Percentiles rank a stretch among this genome's conserved stretches.
phyloP scores from a whole-genome alignment of 2,797 vertebrate species.

The Graptemys geographica region DNA sequence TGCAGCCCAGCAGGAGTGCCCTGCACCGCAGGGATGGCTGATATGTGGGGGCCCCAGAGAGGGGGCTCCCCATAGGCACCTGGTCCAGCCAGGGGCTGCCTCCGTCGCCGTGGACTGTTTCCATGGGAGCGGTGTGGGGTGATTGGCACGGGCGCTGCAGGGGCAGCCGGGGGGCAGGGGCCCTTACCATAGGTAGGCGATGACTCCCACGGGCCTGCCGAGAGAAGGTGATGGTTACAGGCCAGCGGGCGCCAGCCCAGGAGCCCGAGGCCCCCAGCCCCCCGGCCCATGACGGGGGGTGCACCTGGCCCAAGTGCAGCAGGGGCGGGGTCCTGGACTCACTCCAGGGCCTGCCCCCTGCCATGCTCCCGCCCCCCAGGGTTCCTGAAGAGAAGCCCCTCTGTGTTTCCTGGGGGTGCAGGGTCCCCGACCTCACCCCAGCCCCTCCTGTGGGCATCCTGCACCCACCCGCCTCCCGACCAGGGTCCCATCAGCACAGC shows the following conservation, averaged over 20 bases:
- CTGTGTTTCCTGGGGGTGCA: neutral
- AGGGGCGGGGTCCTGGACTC: neutral
- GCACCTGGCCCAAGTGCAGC: too few relatives aligned
- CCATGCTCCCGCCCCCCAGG: neutral
- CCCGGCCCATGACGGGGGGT: neutral
- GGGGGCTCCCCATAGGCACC: too few relatives aligned
- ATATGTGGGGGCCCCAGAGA: neutral
- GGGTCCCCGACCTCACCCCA: too few relatives aligned
- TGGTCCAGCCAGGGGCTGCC: neutral
- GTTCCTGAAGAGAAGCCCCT: too few relatives aligned
- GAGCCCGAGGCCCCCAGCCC: rapidly evolving
- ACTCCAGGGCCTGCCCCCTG: neutral
- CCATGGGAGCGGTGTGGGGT: neutral
- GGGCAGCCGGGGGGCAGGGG: neutral
- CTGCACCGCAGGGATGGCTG: neutral
- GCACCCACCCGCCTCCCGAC: neutral
- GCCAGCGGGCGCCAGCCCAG: neutral
- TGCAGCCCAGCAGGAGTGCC: neutral
- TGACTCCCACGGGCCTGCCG: constrained; percentile 92
- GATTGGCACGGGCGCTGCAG: neutral
- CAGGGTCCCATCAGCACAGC: too few relatives aligned
- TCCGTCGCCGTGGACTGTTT: neutral
- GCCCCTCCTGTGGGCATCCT: neutral
- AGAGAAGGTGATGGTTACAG: constrained; percentile 48
- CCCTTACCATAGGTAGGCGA: constrained; percentile 94